Base-by-base conservation (phyloP, 2,888 invertebrate genomes). In the Heliconius hortense region DNA sequence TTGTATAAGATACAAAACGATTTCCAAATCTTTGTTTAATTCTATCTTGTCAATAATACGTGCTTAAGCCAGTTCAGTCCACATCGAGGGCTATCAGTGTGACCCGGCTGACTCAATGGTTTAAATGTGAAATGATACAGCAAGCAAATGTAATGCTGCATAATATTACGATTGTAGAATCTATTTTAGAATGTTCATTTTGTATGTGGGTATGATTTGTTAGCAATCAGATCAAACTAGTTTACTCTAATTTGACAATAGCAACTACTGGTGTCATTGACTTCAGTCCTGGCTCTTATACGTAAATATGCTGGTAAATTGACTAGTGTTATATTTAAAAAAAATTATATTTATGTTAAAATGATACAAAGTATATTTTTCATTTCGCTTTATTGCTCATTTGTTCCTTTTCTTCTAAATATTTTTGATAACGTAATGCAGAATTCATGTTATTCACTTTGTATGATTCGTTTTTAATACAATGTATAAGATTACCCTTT, bases 61-160 rank as follows among this genome's bases (percentile, higher is more conserved):
- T 10, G 13, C 18, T 15, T 11, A 28, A 67, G 24, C 68, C 60
- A 67, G 68, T 74, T 48, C 15, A 24, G 8, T 35, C 35, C 60
- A 68, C 43, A 62, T 74, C 28, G 68, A 28, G 11, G 48, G 59
- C 60, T 73, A 73, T 74, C 68, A 62, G 21, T 7, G 13, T 43
- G 68, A 68, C 68, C 68, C 13, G 60, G 26, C 73, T 68, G 60
- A 73, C 60, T 60, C 43, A n/a, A 60, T 43, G 13, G 15, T 39
- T 26, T 62, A 56, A 73, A 43, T 21, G 72, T 73, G 35, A 73
- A 26, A 39, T 64, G 24, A 39, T 39, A 71, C 28, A 18, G 18
- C 48, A 68, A 53, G 28, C 53, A 31, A 28, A 21, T 68, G 15
- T 56, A 35, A 31, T 69, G 39, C 31, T 56, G 56, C 31, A 18